phyloP scores from a whole-genome alignment of 2,888 invertebrate genomes.

The Tanypteryx hageni region DNA sequence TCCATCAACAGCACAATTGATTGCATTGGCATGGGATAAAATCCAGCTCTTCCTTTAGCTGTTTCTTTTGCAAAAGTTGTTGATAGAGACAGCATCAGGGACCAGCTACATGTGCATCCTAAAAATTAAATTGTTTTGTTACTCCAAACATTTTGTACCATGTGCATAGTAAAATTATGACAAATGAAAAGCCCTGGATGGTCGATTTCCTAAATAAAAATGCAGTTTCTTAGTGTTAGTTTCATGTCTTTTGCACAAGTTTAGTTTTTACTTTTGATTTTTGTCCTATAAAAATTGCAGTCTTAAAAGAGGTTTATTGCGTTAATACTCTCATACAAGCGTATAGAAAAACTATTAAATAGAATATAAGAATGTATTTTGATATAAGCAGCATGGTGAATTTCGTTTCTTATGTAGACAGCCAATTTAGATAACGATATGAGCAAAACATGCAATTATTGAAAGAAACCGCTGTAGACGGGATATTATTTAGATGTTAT shows the following conservation, averaged over 20 bases:
- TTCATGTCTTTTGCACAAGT: background rate
- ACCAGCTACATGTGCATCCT: constrained; percentile 14
- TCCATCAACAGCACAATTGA: constrained; percentile 1
- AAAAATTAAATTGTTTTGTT: background rate
- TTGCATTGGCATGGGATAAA: constrained; percentile 30
- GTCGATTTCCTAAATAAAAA: background rate
- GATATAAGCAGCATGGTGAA: no score
- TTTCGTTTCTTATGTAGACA: no score
- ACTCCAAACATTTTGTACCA: background rate
- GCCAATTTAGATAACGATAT: no score
- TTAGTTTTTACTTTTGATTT: no score
- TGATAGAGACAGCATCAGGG: background rate
- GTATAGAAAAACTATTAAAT: no score
- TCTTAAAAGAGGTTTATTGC: no score
- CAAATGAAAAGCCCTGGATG: background rate
- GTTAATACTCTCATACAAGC: no score
- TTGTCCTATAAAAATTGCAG: no score
- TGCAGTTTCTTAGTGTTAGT: background rate
- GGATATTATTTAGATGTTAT: no score
- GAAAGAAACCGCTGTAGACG: no score
- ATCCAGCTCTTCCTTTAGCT: constrained; percentile 25
- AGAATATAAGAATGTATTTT: no score
- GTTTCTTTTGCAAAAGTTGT: constrained; percentile 38
- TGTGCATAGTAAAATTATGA: background rate
- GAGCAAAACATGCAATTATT: no score